These are phyloP conservation scores for Nomada ferruginata DNA, from an alignment of 2,888 invertebrate species.

Conservation along the genomic window DNA sequence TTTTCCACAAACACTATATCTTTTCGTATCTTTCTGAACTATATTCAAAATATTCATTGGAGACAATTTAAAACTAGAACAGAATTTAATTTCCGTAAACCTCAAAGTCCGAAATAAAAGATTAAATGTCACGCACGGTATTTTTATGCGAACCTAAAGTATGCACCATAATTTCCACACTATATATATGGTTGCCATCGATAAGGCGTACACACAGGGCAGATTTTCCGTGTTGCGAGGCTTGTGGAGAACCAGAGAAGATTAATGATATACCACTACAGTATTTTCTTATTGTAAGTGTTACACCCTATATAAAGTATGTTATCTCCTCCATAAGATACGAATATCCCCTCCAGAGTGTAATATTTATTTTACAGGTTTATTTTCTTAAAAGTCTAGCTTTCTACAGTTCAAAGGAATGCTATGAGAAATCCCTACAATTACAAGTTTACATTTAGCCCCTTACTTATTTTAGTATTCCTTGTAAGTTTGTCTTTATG, in stretches of 20 bases:
- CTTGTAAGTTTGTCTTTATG: background rate
- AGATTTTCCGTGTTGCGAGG: background rate
- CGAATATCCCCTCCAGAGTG: constrained; percentile 5
- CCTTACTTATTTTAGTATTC: background rate
- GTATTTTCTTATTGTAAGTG: constrained; percentile 10
- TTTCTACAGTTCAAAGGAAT: background rate
- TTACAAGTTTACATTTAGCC: no score
- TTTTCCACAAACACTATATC: no score
- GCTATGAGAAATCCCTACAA: background rate
- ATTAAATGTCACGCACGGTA: background rate
- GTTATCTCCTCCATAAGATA: constrained; percentile 15
- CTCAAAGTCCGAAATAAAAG: background rate
- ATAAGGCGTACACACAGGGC: constrained; percentile 13
- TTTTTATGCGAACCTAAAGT: constrained; percentile 27
- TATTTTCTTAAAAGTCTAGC: constrained; percentile 13
- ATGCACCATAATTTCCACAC: background rate
- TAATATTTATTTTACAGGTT: constrained; percentile 9
- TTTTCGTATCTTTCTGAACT: no score
- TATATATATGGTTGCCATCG: constrained; percentile 9
- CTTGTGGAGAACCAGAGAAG: background rate
- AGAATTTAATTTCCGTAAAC: no score
- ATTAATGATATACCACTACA: background rate
- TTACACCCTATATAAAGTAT: constrained; percentile 1
- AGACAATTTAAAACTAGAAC: no score
- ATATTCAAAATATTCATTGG: no score